phyloP scores from a whole-genome alignment of 2,888 invertebrate genomes.

The Anthoptus insignis region DNA sequence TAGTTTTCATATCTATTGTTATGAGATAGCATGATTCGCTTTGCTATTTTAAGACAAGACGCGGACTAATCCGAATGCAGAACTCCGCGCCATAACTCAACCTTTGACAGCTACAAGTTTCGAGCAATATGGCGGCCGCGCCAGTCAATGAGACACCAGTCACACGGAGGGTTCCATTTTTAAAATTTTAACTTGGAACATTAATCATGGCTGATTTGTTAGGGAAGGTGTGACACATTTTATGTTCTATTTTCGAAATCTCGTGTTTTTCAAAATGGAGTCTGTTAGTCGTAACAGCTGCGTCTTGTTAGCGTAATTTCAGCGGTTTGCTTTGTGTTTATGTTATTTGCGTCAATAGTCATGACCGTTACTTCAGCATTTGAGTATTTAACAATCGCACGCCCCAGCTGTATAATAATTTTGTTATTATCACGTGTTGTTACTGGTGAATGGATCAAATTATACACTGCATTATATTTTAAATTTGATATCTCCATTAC shows the following conservation, averaged over 20 bases:
- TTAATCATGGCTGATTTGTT: slow-evolving; percentile 85
- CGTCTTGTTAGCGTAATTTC: slow-evolving; percentile 82
- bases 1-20: slow-evolving; percentile 50
- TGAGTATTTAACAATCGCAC: slow-evolving; percentile 56
- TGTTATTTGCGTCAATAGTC: slow-evolving; percentile 80
- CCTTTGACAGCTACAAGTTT: slow-evolving; percentile 86
- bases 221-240: slow-evolving; percentile 85
- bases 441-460: slow-evolving; percentile 71
- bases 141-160: slow-evolving; percentile 85
- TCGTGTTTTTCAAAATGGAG: slow-evolving; percentile 83
- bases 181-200: slow-evolving; percentile 77
- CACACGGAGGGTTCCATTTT: slow-evolving; percentile 77
- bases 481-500: slow-evolving; percentile 66
- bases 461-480: slow-evolving; percentile 70
- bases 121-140: slow-evolving; percentile 84
- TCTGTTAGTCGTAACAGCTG: slow-evolving; percentile 80
- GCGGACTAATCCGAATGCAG: slow-evolving; percentile 70
- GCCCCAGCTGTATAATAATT: slow-evolving; percentile 52
- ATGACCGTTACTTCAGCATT: slow-evolving; percentile 58
- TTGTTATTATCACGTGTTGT: slow-evolving; percentile 55
- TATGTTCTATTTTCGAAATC: slow-evolving; percentile 86
- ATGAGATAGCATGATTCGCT: slow-evolving; percentile 62
- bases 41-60: slow-evolving; percentile 79
- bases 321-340: slow-evolving; percentile 74
- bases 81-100: slow-evolving; percentile 82